Evolutionary conservation across 2,113 vertebrate genomes (phyloP), one percentile per base, ranked within the genome.

Genomic region (Rhinichthys klamathensis): DNA sequence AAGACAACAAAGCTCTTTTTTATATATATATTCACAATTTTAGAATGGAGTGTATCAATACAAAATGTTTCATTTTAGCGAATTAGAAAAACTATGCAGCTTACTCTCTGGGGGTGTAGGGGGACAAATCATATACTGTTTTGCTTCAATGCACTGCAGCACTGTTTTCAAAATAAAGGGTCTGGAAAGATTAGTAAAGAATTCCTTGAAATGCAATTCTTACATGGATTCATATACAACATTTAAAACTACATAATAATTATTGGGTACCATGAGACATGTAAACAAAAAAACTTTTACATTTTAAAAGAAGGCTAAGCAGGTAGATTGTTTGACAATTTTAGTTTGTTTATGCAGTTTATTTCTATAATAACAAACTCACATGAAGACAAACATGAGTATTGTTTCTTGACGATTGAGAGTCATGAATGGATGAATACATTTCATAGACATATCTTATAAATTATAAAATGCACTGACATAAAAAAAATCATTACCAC

Each of bases 141-240:
- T 63, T 65, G 27, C 27, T 65, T 32, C 12, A 67, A 67, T 67
- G 30, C 32, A 67, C 27, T 69, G 65, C 65, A 35, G 65, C 30
- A 32, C 1, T 4, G 18, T 44, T 73, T 74, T 46, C 38, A 16
- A 46, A 74, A 51, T 25, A 25, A 51, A 67, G 6, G 63, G 63
- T 75, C 44, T 51, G 25, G 15, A 75, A 25, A 9, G 1, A 51
- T 75, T 51, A 30, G 25, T 54, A 30, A 30, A 3, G 6, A 21
- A 18, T 76, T 76, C 27, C 10, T 77, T 77, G 9, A 6, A 78
- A 25, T 60, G 6, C 32, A 78, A 60, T 60, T 78, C 18, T 78
- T 60, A 23, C n/a, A 60, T n/a, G 38, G 60, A 60, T 60, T 58
- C 30, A 32, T 32, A 32, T 32, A n/a, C n/a, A n/a, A n/a, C n/a